Evolutionary conservation across 2,888 invertebrate genomes (phyloP), one percentile per base, ranked within the genome.

Genomic region (Melinopterus prodromus): DNA sequence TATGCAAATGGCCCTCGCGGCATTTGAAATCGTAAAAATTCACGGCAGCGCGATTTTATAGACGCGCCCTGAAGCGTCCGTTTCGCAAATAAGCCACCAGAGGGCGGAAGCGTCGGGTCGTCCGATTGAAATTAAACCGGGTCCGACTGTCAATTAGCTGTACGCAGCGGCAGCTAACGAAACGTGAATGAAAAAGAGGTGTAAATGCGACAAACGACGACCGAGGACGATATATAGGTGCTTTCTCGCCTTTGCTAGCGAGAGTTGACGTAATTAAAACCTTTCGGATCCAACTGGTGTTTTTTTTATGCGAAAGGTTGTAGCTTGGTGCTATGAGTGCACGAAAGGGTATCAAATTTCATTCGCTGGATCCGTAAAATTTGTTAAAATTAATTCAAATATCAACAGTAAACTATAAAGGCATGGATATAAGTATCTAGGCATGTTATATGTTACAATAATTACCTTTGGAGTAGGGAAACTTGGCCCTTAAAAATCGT

Each of bases 91-190:
- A 53, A 53, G 53, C 53, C 53, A 53, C 7, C 53, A 53, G 53
- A 7, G 53, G 7, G 53, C 53, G 53, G 9, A 53, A 12, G 53
- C 12, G 53, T 53, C 12, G 53, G 53, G 53, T 53, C 53, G 53
- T 53, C 53, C 53, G 53, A 53, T 53, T 53, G 53, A 53, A 53
- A 53, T 53, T 53, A 53, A 53, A 53, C 53, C 53, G 53, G 53
- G 53, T 53, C 53, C 53, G 53, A 9, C 53, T 53, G 53, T 53
- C 53, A 53, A 53, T 53, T 53, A 53, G 53, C 53, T 12, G 9
- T 53, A 53, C 53, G 53, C 53, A 53, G 53, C 53, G 12, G 53
- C 53, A 53, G 12, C 53, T 53, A 53, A 53, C 53, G 53, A 53
- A 53, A 53, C 53, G 53, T 53, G 53, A 53, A 53, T 53, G 53